phyloP scores from a whole-genome alignment of 2,888 invertebrate species.

The Mythimna impura region DNA sequence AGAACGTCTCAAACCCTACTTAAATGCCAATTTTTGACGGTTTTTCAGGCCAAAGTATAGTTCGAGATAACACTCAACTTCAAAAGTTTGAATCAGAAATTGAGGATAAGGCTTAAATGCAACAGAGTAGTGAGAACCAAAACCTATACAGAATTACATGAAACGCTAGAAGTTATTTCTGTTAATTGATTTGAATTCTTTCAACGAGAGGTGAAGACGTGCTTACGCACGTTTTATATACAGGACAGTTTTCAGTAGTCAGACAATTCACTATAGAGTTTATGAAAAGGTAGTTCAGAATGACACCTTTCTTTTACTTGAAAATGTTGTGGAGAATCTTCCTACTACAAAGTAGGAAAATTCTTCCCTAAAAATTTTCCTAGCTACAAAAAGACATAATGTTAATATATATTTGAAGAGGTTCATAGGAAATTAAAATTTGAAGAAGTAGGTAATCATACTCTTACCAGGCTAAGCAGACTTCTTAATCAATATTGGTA shows the following conservation, averaged over 20 bases:
- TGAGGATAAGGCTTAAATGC: neutral
- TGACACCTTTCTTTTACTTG: neutral
- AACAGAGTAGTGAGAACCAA: neutral
- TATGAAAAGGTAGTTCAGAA: neutral
- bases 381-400: neutral
- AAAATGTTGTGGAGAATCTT: neutral
- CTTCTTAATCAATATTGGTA: constrained; percentile 27
- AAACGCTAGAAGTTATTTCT: neutral
- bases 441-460: constrained; percentile 7
- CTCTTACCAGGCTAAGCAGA: constrained; percentile 18
- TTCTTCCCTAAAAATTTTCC: neutral
- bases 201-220: neutral
- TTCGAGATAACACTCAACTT: too few species aligned
- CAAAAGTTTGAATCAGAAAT: too few species aligned
- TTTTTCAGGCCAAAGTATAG: too few species aligned
- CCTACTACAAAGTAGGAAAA: neutral
- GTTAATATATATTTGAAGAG: neutral
- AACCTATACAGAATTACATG: neutral
- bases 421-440: neutral
- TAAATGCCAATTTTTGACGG: too few species aligned
- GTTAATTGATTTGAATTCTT: neutral
- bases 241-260: neutral
- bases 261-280: neutral
- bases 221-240: neutral
- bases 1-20: too few species aligned